phyloP scores from a whole-genome alignment of 1,140 invertebrate species.

The Drosophila orena region DNA sequence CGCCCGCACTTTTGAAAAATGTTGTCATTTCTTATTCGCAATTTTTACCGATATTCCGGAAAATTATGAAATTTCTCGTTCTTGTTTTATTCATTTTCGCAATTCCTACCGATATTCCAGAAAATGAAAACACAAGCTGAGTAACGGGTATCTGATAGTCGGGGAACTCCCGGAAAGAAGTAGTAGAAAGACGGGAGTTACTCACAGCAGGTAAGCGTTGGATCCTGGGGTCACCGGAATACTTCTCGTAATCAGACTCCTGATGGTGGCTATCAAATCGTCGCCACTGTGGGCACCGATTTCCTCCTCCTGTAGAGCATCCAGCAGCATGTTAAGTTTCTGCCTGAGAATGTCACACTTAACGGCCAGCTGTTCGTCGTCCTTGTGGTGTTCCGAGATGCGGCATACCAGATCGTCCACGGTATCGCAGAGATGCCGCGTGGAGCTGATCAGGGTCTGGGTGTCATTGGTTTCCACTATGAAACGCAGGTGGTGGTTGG shows the following conservation, averaged over 20 bases:
- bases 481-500: constrained; percentile 93
- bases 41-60: too few relatives aligned
- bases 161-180: too few relatives aligned
- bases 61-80: too few relatives aligned
- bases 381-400: constrained; percentile 87
- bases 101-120: too few relatives aligned
- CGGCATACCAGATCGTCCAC: constrained; percentile 91
- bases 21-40: too few relatives aligned
- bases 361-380: constrained; percentile 87
- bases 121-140: too few relatives aligned
- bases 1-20: too few relatives aligned
- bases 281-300: constrained; percentile 72
- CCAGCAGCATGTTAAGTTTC: constrained; percentile 91
- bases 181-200: neutral
- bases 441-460: constrained; percentile 90
- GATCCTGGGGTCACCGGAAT: constrained; percentile 35
- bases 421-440: constrained; percentile 93
- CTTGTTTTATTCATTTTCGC: too few relatives aligned
- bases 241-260: constrained; percentile 68
- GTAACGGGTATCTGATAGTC: too few relatives aligned
- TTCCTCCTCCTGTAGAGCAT: constrained; percentile 90
- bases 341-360: constrained; percentile 92
- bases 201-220: constrained; percentile 68
- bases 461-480: constrained; percentile 95
- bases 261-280: constrained; percentile 75